Evolutionary conservation across 2,113 vertebrate species (phyloP).

Genomic region (Harpagus bidentatus): DNA sequence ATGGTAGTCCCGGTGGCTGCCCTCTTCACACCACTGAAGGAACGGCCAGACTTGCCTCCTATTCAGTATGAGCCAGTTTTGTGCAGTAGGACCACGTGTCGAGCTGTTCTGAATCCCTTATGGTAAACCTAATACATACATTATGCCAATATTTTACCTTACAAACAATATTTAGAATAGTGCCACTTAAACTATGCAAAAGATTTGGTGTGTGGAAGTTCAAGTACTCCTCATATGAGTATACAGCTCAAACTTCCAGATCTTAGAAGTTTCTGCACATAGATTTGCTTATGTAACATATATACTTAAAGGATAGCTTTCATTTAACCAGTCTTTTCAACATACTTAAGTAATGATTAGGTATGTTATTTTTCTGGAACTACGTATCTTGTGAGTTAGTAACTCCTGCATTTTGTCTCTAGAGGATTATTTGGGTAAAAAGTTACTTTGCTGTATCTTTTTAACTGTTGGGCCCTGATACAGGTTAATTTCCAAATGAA

Average conservation of each 20-base stretch:
- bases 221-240: background rate
- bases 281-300: background rate
- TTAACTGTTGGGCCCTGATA: background rate
- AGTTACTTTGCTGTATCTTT: background rate
- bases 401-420: background rate
- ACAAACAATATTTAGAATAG: background rate
- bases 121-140: conserved; percentile 74
- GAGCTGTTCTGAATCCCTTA: conserved; percentile 94
- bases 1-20: conserved; percentile 95
- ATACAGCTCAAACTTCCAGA: background rate
- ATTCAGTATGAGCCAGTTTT: conserved; percentile 97
- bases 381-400: background rate
- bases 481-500: background rate
- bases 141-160: background rate
- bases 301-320: background rate
- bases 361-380: background rate
- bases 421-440: background rate
- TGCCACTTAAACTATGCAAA: background rate
- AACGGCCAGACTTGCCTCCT: conserved; percentile 90
- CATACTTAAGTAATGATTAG: background rate
- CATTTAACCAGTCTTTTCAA: background rate
- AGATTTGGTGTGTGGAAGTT: background rate
- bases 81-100: conserved; percentile 94
- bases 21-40: conserved; percentile 89
- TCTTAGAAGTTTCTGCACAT: background rate